Percentiles rank a stretch among this genome's conserved stretches.
phyloP scores from a whole-genome alignment of 2,113 vertebrate species.

The Hyaena hyaena region DNA sequence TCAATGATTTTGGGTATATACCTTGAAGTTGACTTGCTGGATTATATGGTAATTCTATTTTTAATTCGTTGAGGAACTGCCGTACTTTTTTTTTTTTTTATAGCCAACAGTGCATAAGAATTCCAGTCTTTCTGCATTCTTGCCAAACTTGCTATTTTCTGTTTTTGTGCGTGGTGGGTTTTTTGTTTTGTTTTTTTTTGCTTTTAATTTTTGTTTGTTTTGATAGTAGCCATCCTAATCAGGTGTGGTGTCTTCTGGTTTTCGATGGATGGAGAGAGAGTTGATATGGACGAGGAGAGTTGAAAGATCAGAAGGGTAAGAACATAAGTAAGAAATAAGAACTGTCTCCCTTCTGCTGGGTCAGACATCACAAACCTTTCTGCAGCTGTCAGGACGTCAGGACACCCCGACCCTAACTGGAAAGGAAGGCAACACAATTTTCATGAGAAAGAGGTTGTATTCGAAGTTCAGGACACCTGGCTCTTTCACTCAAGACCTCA shows the following conservation, averaged over 20 bases:
- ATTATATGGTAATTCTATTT: background rate
- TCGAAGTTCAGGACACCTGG: background rate
- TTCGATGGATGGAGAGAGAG: background rate
- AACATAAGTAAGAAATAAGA: background rate
- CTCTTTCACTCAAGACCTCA: too few species aligned
- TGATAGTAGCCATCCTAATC: background rate
- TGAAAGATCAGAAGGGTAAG: background rate
- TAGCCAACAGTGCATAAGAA: background rate
- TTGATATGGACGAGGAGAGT: background rate
- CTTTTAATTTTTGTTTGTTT: background rate
- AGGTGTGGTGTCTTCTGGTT: background rate
- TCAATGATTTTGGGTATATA: background rate
- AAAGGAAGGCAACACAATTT: fast-evolving
- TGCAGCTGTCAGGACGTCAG: background rate
- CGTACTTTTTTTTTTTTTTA: background rate
- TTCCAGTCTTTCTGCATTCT: background rate
- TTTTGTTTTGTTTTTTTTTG: background rate
- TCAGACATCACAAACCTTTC: background rate
- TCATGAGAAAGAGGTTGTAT: background rate
- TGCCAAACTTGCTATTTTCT: background rate
- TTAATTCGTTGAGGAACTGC: background rate
- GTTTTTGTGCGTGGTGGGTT: background rate
- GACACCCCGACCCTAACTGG: background rate
- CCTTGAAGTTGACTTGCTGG: background rate
- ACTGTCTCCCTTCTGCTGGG: background rate